Evolutionary conservation across 2,888 invertebrate species (phyloP).

Genomic region (Crematogaster levior): DNA sequence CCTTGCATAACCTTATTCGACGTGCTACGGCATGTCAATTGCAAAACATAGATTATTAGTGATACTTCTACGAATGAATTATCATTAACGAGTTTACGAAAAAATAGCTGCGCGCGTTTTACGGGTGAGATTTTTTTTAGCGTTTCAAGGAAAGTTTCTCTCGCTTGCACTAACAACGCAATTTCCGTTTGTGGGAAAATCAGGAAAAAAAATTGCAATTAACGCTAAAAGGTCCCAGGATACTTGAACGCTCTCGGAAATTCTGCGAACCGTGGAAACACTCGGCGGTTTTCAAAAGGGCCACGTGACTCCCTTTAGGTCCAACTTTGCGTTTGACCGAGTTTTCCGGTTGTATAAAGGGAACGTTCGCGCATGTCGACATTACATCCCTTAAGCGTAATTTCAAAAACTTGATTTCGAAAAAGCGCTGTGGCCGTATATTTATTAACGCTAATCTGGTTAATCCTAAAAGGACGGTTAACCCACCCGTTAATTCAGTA

Average conservation of each 20-base stretch:
- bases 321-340: constrained; percentile 76
- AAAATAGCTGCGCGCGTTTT: background rate
- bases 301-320: constrained; percentile 74
- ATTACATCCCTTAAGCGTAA: constrained; percentile 68
- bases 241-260: constrained; percentile 73
- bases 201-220: constrained; percentile 72
- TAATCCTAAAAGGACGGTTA: constrained; percentile 2
- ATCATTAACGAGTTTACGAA: constrained; percentile 13
- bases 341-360: constrained; percentile 72
- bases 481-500: background rate
- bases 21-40: background rate
- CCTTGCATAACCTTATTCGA: background rate
- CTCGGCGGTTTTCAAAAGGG: constrained; percentile 67
- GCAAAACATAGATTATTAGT: background rate
- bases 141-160: constrained; percentile 37
- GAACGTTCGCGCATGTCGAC: constrained; percentile 68
- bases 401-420: constrained; percentile 54
- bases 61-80: constrained; percentile 27
- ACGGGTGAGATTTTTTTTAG: constrained; percentile 2
- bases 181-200: constrained; percentile 71
- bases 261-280: constrained; percentile 66
- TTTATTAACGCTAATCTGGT: constrained; percentile 2
- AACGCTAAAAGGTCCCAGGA: constrained; percentile 76
- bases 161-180: constrained; percentile 63
- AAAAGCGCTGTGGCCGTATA: background rate